phyloP scores from a whole-genome alignment of 2,113 vertebrate genomes.

The Miniopterus natalensis region DNA sequence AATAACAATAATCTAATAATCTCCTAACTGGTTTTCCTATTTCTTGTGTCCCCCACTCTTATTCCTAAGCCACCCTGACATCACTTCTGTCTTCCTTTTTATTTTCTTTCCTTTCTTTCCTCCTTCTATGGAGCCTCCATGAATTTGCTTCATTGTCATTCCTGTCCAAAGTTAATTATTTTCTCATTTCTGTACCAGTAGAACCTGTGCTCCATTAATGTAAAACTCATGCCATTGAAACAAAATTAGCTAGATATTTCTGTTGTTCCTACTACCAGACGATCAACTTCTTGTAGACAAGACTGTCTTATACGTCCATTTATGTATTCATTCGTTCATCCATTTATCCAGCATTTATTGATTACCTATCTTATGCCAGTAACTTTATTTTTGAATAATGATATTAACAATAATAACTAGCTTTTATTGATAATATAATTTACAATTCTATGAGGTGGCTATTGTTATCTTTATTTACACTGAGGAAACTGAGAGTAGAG shows the following conservation, averaged over 20 bases:
- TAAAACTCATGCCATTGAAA: not conserved
- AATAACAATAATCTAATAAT: not conserved
- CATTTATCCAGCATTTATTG: not conserved
- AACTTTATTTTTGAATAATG: not conserved
- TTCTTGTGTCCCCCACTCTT: not conserved
- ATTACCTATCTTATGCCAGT: not conserved
- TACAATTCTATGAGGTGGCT: not conserved
- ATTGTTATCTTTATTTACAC: slow-evolving; percentile 7
- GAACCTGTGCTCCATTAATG: not conserved
- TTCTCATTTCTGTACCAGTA: not conserved
- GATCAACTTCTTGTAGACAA: not conserved
- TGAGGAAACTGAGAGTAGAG: not conserved
- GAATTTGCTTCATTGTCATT: not conserved
- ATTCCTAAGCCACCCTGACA: not conserved
- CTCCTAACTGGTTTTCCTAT: not conserved
- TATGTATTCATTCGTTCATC: not conserved
- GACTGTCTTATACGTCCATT: not conserved
- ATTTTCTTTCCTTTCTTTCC: not conserved
- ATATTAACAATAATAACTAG: not conserved
- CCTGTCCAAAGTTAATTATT: not conserved
- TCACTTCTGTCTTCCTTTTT: not conserved
- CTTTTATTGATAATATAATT: not conserved
- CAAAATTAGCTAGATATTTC: not conserved
- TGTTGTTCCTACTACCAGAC: not conserved
- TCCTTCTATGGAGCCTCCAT: not conserved